Evolutionary conservation across 2,888 invertebrate species (phyloP), one percentile per base, ranked within the genome.

Genomic region (Petrophora chlorosata): DNA sequence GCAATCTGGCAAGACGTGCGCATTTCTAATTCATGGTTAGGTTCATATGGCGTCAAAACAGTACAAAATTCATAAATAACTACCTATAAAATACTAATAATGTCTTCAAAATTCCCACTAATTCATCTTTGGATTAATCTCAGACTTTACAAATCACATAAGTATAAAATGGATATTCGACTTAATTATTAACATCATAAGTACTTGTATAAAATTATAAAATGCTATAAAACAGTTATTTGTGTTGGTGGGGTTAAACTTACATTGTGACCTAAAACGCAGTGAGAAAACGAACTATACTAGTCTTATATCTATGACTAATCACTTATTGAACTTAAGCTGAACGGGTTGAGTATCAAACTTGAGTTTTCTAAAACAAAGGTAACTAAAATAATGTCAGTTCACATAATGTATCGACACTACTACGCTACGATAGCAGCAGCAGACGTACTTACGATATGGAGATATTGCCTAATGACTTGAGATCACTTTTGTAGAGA

Each of bases 71-170:
- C 53, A 64, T 66, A 68, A 61, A 67, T 66, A 65, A 59, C 65
- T 63, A 70, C 54, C 34, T 63, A 64, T 57, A 42, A 33, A 40
- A 41, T 44, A 47, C 29, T 44, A 41, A 23, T n/a, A 41, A 47
- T 50, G 44, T 36, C 14, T 36, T 38, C 40, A 56, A 61, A 57
- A 42, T 51, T 46, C 40, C 48, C 50, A 59, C 39, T 44, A 60
- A 57, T 47, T 46, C 58, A 61, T 74, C 75, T 74, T 74, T 74
- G 74, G 75, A 67, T 66, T 59, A 56, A 63, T 82, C 46, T 61
- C 84, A 84, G 85, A 83, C 85, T 83, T 79, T 19, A 42, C 28
- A 72, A 75, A 79, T 70, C 64, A 72, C 67, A 65, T 57, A 55
- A 51, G 42, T 61, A 63, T 56, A 52, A 64, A 61, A 65, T 61